Percentiles rank a stretch among this genome's conserved stretches.
phyloP scores from a whole-genome alignment of 2,797 vertebrate genomes.

The Sparus aurata region DNA sequence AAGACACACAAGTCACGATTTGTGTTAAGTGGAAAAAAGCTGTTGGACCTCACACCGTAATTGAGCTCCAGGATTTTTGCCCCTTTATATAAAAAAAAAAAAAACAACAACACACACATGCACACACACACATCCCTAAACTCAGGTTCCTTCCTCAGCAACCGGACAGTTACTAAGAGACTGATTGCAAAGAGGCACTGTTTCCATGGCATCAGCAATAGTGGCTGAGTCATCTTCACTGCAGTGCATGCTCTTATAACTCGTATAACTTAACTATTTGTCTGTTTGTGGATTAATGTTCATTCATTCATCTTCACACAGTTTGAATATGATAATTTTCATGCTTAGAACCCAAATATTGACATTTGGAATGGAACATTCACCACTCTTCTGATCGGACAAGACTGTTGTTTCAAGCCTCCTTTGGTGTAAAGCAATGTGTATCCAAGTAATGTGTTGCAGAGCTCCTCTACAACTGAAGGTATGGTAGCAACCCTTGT shows the following conservation, averaged over 20 bases:
- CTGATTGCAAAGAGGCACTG: constrained; percentile 89
- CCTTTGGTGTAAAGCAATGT: not conserved
- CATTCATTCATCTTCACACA: constrained; percentile 27
- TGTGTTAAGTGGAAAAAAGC: too few species aligned
- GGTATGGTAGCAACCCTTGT: not conserved
- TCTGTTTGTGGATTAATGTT: constrained; percentile 39
- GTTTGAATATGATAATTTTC: not conserved
- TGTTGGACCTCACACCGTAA: too few species aligned
- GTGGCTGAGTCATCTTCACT: constrained; percentile 91
- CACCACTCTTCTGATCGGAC: not conserved
- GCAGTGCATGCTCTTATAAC: constrained; percentile 81
- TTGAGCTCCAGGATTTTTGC: too few species aligned
- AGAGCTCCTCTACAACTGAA: not conserved
- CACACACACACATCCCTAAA: constrained; percentile 61
- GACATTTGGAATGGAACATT: not conserved
- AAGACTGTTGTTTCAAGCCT: not conserved
- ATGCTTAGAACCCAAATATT: not conserved
- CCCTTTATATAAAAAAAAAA: too few species aligned
- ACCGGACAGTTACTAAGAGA: constrained; percentile 92
- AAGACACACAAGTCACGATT: too few species aligned
- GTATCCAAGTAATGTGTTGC: not conserved
- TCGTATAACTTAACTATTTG: too few species aligned
- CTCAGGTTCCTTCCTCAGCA: constrained; percentile 86
- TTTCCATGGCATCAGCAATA: constrained; percentile 88
- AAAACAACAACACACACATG: constrained; percentile 16